Evolutionary conservation across 2,113 vertebrate species (phyloP).

Genomic region (Coregonus clupeaformis): DNA sequence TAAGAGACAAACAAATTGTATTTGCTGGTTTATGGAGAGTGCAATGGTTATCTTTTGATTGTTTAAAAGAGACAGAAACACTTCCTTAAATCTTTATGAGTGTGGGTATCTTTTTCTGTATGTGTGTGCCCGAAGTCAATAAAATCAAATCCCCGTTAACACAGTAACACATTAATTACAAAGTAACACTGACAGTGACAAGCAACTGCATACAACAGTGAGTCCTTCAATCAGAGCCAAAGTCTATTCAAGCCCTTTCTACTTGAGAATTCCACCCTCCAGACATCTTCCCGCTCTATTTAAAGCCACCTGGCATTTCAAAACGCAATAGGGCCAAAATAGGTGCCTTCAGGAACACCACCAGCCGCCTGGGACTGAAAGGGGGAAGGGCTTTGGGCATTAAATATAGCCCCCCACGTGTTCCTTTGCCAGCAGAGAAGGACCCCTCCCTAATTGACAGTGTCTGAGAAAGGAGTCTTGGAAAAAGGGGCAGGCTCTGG

Average conservation of each 20-base stretch:
- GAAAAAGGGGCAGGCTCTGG: background rate
- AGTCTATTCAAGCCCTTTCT: background rate
- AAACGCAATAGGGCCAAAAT: constrained; percentile 1
- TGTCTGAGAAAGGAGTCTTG: background rate
- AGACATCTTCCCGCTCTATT: constrained; percentile 3
- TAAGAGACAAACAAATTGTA: background rate
- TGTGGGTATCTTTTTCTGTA: background rate
- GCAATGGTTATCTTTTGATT: too few relatives aligned
- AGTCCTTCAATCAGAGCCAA: background rate
- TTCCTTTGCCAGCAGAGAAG: constrained; percentile 1
- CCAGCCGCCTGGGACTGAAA: background rate
- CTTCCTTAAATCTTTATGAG: background rate
- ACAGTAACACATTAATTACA: too few relatives aligned
- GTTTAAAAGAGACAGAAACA: background rate
- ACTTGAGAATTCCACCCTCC: background rate
- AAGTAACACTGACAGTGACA: background rate
- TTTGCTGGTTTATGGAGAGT: too few relatives aligned
- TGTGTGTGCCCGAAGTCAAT: background rate
- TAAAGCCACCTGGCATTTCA: constrained; percentile 11
- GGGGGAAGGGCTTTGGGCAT: background rate
- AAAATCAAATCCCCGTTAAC: too few relatives aligned
- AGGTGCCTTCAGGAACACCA: constrained; percentile 4
- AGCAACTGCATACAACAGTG: background rate
- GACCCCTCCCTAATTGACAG: background rate
- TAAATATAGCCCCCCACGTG: constrained; percentile 5